Evolutionary conservation across 2,888 invertebrate genomes (phyloP).

Genomic region (Serrognathus titanus): DNA sequence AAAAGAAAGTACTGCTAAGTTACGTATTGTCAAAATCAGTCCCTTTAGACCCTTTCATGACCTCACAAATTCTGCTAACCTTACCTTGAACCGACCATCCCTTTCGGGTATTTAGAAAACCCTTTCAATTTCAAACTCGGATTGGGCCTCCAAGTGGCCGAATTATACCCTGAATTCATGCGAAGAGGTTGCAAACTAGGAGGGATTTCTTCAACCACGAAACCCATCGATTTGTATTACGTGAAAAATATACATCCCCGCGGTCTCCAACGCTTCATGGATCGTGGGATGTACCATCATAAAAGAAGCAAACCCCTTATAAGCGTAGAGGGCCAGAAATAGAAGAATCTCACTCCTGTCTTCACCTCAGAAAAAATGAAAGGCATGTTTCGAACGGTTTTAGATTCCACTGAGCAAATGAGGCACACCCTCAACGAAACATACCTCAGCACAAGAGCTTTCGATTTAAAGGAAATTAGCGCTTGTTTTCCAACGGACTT

Average conservation of each 20-base stretch:
- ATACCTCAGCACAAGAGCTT: background rate
- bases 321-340: slow-evolving; percentile 52
- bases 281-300: background rate
- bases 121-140: slow-evolving; percentile 1
- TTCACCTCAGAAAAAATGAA: slow-evolving; percentile 23
- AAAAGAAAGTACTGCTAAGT: too few species aligned
- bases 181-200: background rate
- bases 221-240: slow-evolving; percentile 2
- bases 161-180: slow-evolving; percentile 4
- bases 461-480: slow-evolving; percentile 9
- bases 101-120: slow-evolving; percentile 1
- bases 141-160: background rate
- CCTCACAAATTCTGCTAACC: slow-evolving; percentile 3
- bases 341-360: slow-evolving; percentile 48
- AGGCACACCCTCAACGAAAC: too few species aligned
- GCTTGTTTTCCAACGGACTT: slow-evolving; percentile 14
- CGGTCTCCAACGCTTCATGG: background rate
- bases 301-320: slow-evolving; percentile 51
- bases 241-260: background rate
- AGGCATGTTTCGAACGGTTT: slow-evolving; percentile 4
- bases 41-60: too few species aligned
- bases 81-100: background rate
- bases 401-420: background rate
- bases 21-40: too few species aligned
- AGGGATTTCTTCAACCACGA: background rate